phyloP scores from a whole-genome alignment of 2,113 vertebrate genomes.

The Guaruba guarouba region DNA sequence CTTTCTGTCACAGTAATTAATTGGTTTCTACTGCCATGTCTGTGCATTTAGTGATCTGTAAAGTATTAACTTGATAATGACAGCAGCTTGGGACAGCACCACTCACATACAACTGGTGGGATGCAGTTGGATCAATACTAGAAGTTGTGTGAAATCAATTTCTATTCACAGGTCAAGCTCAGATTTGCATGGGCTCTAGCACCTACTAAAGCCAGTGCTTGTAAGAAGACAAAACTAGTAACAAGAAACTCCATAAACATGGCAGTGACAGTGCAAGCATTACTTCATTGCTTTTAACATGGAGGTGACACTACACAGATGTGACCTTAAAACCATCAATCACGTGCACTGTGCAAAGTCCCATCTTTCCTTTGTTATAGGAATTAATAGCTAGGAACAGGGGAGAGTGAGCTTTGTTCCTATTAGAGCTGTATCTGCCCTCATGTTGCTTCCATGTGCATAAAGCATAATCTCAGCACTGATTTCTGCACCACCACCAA shows the following conservation, averaged over 20 bases:
- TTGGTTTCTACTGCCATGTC: not conserved
- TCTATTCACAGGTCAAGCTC: not conserved
- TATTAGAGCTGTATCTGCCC: not conserved
- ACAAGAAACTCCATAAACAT: not conserved
- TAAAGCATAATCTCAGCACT: fast-evolving
- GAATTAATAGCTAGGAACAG: not conserved
- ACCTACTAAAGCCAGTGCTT: not conserved
- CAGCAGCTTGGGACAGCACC: not conserved
- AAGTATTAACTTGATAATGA: not conserved
- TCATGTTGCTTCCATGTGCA: not conserved
- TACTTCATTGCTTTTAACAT: not conserved
- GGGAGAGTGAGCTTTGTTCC: not conserved
- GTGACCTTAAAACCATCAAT: not conserved
- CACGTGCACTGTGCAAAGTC: not conserved
- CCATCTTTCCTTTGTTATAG: not conserved
- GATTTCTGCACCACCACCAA: not conserved
- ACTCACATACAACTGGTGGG: not conserved
- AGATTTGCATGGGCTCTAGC: not conserved
- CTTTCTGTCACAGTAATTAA: not conserved
- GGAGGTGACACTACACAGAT: not conserved
- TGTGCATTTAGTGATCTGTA: not conserved
- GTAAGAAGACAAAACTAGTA: not conserved
- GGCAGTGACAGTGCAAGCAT: not conserved
- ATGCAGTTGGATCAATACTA: not conserved
- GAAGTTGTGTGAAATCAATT: not conserved